These are phyloP conservation scores for Oncorhynchus mykiss DNA, from an alignment of 2,113 vertebrate species.

Conservation along the genomic window DNA sequence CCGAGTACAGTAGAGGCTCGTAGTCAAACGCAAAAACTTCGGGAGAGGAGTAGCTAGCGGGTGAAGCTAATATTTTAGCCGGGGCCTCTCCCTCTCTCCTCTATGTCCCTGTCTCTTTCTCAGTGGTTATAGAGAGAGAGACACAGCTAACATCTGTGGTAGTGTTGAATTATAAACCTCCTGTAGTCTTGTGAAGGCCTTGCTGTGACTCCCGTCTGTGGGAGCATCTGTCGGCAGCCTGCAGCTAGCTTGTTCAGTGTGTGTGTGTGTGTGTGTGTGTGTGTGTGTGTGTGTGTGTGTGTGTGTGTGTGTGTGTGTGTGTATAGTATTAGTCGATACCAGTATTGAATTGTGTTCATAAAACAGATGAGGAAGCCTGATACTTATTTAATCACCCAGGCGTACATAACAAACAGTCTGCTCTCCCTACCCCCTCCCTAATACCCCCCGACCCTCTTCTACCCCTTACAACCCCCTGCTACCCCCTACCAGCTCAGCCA, in stretches of 20 bases:
- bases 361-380: no score
- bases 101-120: neutral
- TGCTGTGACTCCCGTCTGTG: neutral
- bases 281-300: no score
- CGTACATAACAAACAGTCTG: neutral
- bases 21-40: no score
- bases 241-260: no score
- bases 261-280: no score
- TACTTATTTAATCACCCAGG: no score
- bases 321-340: no score
- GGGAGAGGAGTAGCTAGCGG: neutral
- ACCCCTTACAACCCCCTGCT: neutral
- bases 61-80: neutral
- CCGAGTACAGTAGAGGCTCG: neutral
- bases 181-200: neutral
- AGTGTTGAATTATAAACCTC: neutral
- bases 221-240: neutral
- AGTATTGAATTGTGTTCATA: no score
- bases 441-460: neutral
- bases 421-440: neutral
- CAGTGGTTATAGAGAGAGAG: neutral
- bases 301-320: no score
- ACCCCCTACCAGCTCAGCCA: neutral
- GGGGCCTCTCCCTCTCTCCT: neutral
- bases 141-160: neutral